These are phyloP conservation scores for Tenthredo livida DNA, from an alignment of 2,888 invertebrate species.

Conservation along the genomic window DNA sequence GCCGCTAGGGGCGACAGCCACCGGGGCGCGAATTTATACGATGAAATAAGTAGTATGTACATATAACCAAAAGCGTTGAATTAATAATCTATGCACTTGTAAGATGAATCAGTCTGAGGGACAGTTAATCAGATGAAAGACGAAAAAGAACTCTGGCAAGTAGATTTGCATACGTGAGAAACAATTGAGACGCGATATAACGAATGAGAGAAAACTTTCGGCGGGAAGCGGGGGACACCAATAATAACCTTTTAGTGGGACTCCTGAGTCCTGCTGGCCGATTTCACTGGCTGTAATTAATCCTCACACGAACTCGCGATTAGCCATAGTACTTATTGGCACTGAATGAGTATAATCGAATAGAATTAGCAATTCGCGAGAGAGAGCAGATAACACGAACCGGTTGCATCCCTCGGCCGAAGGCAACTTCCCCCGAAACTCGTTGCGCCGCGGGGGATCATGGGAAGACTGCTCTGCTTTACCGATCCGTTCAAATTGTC, in stretches of 20 bases:
- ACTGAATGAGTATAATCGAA: background rate
- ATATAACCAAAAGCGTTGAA: background rate
- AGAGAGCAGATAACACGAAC: background rate
- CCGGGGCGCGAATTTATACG: background rate
- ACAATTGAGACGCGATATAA: background rate
- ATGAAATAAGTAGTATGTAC: too few relatives aligned
- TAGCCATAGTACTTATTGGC: background rate
- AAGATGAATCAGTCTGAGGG: background rate
- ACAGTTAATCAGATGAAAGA: background rate
- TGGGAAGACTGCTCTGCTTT: background rate
- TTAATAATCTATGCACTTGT: background rate
- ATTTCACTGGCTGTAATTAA: background rate
- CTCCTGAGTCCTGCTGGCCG: background rate
- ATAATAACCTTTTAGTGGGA: background rate
- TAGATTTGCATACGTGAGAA: background rate
- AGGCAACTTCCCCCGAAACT: background rate
- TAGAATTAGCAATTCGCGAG: background rate
- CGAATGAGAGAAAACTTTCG: background rate
- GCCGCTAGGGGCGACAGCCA: background rate
- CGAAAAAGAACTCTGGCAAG: too few relatives aligned
- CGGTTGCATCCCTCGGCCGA: background rate
- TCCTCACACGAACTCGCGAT: background rate
- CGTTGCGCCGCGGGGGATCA: background rate
- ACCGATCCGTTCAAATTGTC: background rate
- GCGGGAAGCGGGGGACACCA: background rate